Percentiles rank a stretch among this genome's conserved stretches.
Evolutionary conservation across 2,113 vertebrate genomes (phyloP).

Genomic region (Spheniscus mendiculus): DNA sequence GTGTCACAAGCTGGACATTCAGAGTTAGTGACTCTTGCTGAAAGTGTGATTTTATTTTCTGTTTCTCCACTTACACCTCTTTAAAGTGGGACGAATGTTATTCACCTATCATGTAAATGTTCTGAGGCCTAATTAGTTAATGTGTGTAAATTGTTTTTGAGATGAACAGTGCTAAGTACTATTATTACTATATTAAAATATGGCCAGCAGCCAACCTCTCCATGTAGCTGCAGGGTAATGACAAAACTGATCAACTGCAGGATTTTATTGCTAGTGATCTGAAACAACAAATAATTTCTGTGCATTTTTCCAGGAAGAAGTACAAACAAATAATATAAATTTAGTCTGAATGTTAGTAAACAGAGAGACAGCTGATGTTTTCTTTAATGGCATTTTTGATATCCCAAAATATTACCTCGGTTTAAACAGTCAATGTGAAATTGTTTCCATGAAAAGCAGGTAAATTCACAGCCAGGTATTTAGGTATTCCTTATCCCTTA

Average conservation of each 20-base stretch:
- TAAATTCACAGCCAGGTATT: neutral
- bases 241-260: slow-evolving; percentile 30
- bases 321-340: neutral
- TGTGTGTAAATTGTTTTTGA: slow-evolving; percentile 66
- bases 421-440: neutral
- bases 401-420: neutral
- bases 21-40: neutral
- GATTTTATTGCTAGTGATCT: slow-evolving; percentile 27
- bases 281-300: neutral
- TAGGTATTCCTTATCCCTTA: neutral
- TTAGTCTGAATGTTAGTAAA: neutral
- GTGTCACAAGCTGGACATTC: neutral
- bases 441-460: neutral
- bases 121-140: slow-evolving; percentile 61
- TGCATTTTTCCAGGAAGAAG: neutral
- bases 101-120: slow-evolving; percentile 52
- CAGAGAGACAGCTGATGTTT: neutral
- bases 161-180: slow-evolving; percentile 59
- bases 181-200: slow-evolving; percentile 64
- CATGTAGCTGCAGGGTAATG: slow-evolving; percentile 31
- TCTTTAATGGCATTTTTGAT: neutral
- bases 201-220: slow-evolving; percentile 58
- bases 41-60: neutral
- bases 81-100: neutral
- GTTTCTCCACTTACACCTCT: neutral